Base-by-base conservation (phyloP, 2,797 vertebrate genomes). In the Lagorchestes hirsutus region DNA sequence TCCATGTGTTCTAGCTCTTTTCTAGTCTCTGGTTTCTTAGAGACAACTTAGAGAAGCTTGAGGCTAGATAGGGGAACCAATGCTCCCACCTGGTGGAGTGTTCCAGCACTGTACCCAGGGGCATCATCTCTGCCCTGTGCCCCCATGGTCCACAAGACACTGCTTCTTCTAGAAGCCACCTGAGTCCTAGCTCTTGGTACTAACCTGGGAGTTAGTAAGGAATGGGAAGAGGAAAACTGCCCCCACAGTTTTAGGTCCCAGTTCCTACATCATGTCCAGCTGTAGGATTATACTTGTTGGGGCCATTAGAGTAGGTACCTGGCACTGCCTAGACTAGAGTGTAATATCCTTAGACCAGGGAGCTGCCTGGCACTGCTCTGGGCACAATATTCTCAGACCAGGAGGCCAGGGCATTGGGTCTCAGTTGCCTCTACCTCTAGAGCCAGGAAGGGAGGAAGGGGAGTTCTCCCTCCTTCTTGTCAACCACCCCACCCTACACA, bases 11-110 rank as follows among this genome's bases (percentile, higher is more conserved):
- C 52, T 54, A 90, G 52, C 46, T 54, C 52, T 34, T 54, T 52
- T 52, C 12, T 54, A 29, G 54, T 18, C 52, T 90, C 90, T 90
- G 28, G 90, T 82, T 24, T 82, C 67, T 82, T 22, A 16, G 1
- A 54, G 6, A 16, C 24, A 54, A 29, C 14, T 27, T 34, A 5
- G 5, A 91, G 82, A 91, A 16, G 8, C 50, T 34, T 18, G 0
- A 55, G 82, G 54, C 46, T 27, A 93, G 56, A 34, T 27, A 5
- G 54, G 6, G 58, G 57, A 56, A 93, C 96, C 93, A 18, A 91
- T 92, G 62, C 96, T 97, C 93, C 93, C 94, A 8, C 92, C 96
- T 93, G 52, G 59, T 93, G 97, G 95, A 54, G 55, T 82, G 3
- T 11, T 0, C 24, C 87, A 27, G 24, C 22, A 34, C 54, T 24